A percentile compares a stretch with the other conserved stretches of the same genome.
These are phyloP conservation scores for Iphiclides podalirius DNA, from an alignment of 2,888 invertebrate species.

Conservation along the genomic window DNA sequence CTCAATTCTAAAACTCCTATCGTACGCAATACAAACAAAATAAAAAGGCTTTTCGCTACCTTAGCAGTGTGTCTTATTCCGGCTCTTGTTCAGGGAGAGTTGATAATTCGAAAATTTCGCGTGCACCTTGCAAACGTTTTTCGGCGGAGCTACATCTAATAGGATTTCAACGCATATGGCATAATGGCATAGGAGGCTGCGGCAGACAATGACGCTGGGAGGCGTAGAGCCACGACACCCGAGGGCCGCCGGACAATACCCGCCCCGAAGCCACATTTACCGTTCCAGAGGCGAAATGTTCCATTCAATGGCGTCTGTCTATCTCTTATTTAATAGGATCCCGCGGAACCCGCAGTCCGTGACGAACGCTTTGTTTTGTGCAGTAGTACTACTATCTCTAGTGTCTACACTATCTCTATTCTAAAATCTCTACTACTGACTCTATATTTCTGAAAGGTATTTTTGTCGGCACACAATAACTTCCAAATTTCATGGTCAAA, in stretches of 20 bases:
- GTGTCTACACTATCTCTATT: too few relatives aligned
- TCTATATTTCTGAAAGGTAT: too few relatives aligned
- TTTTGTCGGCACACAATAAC: too few relatives aligned
- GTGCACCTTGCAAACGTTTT: conserved; percentile 15
- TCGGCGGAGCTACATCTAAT: conserved; percentile 14
- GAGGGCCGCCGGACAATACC: conserved; percentile 20
- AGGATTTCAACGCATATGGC: conserved; percentile 11
- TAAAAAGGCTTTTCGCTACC: too few relatives aligned
- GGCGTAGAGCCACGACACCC: conserved; percentile 7
- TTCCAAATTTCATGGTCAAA: too few relatives aligned
- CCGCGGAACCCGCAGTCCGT: conserved; percentile 38
- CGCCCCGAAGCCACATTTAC: conserved; percentile 25
- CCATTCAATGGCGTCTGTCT: conserved; percentile 28
- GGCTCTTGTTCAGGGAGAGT: too few relatives aligned
- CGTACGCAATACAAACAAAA: too few relatives aligned
- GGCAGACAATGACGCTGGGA: conserved; percentile 19
- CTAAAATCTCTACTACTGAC: too few relatives aligned
- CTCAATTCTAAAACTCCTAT: too few relatives aligned
- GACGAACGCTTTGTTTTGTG: conserved; percentile 46
- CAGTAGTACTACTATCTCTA: too few relatives aligned
- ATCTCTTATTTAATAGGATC: conserved; percentile 46
- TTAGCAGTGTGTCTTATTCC: too few relatives aligned
- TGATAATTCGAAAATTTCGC: conserved; percentile 16
- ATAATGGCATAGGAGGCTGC: conserved; percentile 11
- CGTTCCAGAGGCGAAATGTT: conserved; percentile 30